Evolutionary conservation across 2,113 vertebrate genomes (phyloP), one percentile per base, ranked within the genome.

Genomic region (Serinus canaria): DNA sequence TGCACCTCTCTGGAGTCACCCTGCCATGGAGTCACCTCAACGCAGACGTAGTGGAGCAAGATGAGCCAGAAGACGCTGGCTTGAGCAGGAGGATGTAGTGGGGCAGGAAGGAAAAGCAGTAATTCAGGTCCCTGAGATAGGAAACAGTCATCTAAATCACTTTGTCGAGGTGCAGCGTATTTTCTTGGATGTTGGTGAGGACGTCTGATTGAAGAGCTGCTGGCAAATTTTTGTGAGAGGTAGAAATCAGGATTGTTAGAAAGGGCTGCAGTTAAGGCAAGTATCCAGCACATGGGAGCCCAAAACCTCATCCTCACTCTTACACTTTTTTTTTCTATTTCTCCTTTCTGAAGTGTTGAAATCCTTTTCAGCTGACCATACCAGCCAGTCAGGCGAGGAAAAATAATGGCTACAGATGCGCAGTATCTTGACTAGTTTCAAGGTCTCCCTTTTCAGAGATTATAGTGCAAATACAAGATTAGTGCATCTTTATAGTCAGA

Each of bases 221-320:
- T 90, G 41, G 14, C 30, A 66, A 37, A 8, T 83, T 83, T 28
- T 37, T 49, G 23, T 28, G 15, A 30, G 53, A 63, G 3, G 4
- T 74, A 25, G 35, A 83, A 69, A 74, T 79, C 6, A 12, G 23
- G 39, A 39, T 49, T 31, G 19, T 44, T 74, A 64, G 20, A 37
- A 49, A 49, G 14, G 15, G 10, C 49, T 90, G 49, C 22, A 4
- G 31, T 44, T 79, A 28, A 5, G 22, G 15, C 20, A 79, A 10
- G 18, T 35, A 10, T 24, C 23, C 23, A 52, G 30, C 20, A 64
- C 0, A 11, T 2, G 15, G 21, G 52, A 69, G 24, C 6, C 13
- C 18, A 49, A 6, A 7, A 19, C 8, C 10, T 37, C 6, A 19
- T 27, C 3, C 4, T 2, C 2, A 5, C 6, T 60, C 41, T 43